Evolutionary conservation across 2,888 invertebrate species (phyloP).

Genomic region (Latrodectus elegans): DNA sequence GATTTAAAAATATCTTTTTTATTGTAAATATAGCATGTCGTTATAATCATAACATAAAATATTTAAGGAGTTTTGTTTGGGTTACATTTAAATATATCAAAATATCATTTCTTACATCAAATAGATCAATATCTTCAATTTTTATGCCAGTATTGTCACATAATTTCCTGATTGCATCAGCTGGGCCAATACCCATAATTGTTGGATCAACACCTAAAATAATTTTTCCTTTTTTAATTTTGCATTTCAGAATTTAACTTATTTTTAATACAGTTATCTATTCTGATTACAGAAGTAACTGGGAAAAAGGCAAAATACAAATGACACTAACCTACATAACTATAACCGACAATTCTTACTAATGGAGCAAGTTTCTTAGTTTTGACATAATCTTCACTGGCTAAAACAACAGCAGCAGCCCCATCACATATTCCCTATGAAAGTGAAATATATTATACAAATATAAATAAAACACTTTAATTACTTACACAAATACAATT

Average conservation of each 20-base stretch:
- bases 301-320: background rate
- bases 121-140: constrained; percentile 90
- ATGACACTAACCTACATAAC: constrained; percentile 82
- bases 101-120: constrained; percentile 82
- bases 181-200: constrained; percentile 97
- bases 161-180: constrained; percentile 91
- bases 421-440: constrained; percentile 92
- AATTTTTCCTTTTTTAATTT: background rate
- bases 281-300: too few relatives aligned
- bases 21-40: too few relatives aligned
- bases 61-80: too few relatives aligned
- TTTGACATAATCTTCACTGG: constrained; percentile 91
- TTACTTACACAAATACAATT: too few relatives aligned
- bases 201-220: constrained; percentile 87
- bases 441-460: constrained; percentile 15
- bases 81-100: too few relatives aligned
- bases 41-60: too few relatives aligned
- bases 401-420: constrained; percentile 92
- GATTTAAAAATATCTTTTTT: too few relatives aligned
- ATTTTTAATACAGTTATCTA: background rate
- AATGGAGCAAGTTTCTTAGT: constrained; percentile 88
- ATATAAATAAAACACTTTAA: too few relatives aligned
- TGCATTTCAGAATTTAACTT: background rate
- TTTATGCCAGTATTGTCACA: constrained; percentile 86
- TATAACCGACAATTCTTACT: constrained; percentile 92